phyloP scores from a whole-genome alignment of 2,888 invertebrate species.

The Anoncus sp. region DNA sequence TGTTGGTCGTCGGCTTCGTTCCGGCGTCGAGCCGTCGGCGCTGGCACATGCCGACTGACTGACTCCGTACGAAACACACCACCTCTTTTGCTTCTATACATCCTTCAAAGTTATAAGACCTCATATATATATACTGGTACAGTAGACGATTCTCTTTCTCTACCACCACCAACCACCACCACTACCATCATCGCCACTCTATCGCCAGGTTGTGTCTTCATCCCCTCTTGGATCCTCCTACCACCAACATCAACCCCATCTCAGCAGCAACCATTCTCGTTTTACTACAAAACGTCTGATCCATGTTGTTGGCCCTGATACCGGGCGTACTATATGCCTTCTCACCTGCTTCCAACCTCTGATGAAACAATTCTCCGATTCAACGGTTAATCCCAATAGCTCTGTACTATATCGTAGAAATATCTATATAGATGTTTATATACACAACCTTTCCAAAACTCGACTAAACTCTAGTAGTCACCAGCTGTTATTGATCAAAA shows the following conservation, averaged over 20 bases:
- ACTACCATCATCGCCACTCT: constrained; percentile 57
- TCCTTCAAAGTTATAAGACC: constrained; percentile 50
- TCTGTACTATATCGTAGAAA: not conserved
- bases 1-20: constrained; percentile 14
- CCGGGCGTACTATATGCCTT: not conserved
- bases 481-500: constrained; percentile 82
- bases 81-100: constrained; percentile 27
- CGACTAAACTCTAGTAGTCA: constrained; percentile 74
- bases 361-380: constrained; percentile 20
- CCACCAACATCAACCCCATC: constrained; percentile 50
- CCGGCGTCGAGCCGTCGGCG: constrained; percentile 70
- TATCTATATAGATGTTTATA: not conserved
- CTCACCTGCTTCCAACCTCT: not conserved
- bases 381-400: not conserved
- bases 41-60: constrained; percentile 79
- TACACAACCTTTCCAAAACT: constrained; percentile 41
- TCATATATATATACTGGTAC: constrained; percentile 43
- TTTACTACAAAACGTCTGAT: constrained; percentile 47
- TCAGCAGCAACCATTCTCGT: constrained; percentile 70
- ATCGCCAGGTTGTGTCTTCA: constrained; percentile 65
- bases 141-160: constrained; percentile 41
- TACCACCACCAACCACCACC: constrained; percentile 19
- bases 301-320: constrained; percentile 52
- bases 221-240: constrained; percentile 34
- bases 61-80: constrained; percentile 58